Percentiles rank a stretch among this genome's conserved stretches.
These are phyloP conservation scores for Chirona hameri DNA, from an alignment of 2,888 invertebrate species.

Conservation along the genomic window DNA sequence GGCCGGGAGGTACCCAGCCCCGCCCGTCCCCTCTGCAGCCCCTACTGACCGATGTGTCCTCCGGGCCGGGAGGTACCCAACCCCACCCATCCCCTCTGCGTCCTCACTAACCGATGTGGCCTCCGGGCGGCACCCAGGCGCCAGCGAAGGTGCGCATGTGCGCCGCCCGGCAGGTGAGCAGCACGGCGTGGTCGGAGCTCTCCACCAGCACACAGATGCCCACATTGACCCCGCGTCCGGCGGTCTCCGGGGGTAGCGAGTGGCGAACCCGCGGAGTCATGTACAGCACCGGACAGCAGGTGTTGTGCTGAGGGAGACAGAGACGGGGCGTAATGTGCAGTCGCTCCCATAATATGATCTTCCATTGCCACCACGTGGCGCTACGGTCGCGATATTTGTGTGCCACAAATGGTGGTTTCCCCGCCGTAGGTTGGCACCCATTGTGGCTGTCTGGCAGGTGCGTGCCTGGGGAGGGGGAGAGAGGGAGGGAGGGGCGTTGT, in stretches of 20 bases:
- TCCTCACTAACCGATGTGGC: conserved; percentile 48
- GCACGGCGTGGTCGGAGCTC: conserved; percentile 47
- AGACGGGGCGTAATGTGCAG: too few relatives aligned
- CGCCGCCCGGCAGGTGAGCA: conserved; percentile 48
- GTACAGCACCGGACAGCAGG: conserved; percentile 37
- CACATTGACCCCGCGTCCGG: conserved; percentile 36
- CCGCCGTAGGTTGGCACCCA: too few relatives aligned
- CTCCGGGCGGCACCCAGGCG: conserved; percentile 52
- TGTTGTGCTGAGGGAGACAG: conserved; percentile 35
- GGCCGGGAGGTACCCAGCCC: too few relatives aligned
- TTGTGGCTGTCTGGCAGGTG: too few relatives aligned
- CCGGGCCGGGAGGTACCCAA: neutral
- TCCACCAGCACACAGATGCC: conserved; percentile 46
- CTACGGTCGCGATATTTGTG: too few relatives aligned
- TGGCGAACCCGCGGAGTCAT: conserved; percentile 29
- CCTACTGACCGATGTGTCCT: too few relatives aligned
- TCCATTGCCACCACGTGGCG: too few relatives aligned
- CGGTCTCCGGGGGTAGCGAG: conserved; percentile 31
- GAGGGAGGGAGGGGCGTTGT: too few relatives aligned
- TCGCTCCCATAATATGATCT: too few relatives aligned
- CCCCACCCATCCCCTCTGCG: neutral
- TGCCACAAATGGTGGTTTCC: too few relatives aligned
- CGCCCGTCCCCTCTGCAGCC: too few relatives aligned
- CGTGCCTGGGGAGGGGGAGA: too few relatives aligned
- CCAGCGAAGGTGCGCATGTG: conserved; percentile 50